These are phyloP conservation scores for Sphenodon punctatus DNA, from an alignment of 2,797 vertebrate genomes.

Conservation along the genomic window DNA sequence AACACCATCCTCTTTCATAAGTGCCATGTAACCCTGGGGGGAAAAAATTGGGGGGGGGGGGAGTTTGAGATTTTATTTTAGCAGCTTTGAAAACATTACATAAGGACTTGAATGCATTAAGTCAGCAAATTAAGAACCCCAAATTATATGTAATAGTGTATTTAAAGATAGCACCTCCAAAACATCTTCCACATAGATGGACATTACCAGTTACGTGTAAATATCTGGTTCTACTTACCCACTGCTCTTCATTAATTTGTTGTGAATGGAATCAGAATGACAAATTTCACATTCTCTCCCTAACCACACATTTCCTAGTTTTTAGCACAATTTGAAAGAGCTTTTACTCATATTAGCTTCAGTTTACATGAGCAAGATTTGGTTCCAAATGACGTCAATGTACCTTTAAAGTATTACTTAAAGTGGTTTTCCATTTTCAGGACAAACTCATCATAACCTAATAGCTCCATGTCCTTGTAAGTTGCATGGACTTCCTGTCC, in stretches of 20 bases:
- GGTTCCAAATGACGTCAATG: not conserved
- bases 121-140: not conserved
- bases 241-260: not conserved
- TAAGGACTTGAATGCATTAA: not conserved
- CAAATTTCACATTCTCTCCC: not conserved
- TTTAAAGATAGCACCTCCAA: not conserved
- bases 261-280: not conserved
- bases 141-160: not conserved
- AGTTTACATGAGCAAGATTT: not conserved
- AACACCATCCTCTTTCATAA: slow-evolving; percentile 96
- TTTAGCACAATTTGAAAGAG: not conserved
- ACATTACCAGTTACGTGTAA: too few species aligned
- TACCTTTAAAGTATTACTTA: too few species aligned
- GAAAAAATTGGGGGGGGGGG: too few species aligned
- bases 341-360: not conserved
- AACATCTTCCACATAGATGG: not conserved
- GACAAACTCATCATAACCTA: not conserved
- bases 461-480: not conserved
- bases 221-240: too few species aligned
- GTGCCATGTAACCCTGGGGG: slow-evolving; percentile 93
- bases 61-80: too few species aligned
- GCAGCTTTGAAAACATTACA: too few species aligned
- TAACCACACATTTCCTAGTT: not conserved
- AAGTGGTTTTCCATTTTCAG: not conserved
- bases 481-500: not conserved